Evolutionary conservation across 92 coral and sea anemone genomes (phyloP), one percentile per base, ranked within the genome.

Genomic region (Blastomussa wellsi): DNA sequence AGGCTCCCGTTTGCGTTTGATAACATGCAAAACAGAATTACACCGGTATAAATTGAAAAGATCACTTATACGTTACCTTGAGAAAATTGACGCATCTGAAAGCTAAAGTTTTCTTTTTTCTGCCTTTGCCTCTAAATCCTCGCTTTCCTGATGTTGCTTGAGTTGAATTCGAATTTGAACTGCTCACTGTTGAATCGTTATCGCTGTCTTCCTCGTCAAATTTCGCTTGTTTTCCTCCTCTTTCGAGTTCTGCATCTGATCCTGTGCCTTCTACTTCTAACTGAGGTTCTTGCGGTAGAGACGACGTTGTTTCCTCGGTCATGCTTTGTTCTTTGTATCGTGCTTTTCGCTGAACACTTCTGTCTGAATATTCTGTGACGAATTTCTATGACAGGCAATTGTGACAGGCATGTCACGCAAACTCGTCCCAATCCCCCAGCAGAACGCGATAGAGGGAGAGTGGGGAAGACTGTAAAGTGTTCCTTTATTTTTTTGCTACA

Each of bases 141-240:
- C 92, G 91, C 74, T 93, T 93, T 57, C 90, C 90, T 29, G 76
- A 53, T 20, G 90, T 82, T 16, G 92, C 87, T 7, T 93, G 89
- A 17, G 94, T 89, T 53, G 99, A 86, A 37, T 91, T 91, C 16
- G 98, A 94, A 49, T 92, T 93, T 14, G 95, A 93, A 84, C 99
- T 92, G 82, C 98, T 95, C 5, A 86, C 88, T 38, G 88, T 86
- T 2, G 99, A 97, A 32, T 97, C 99, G 59, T 91, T 91, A 65
- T 93, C 99, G 68, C 99, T 97, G 17, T 92, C 99, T 84, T 89
- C 97, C 44, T 97, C 98, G 12, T 97, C 99, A n/a, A 87, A 80
- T 82, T 88, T 96, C 29, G 88, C 44, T 36, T 90, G 92, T 81
- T 92, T 90, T 20, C 80, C 91, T 13, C 89, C 95, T 72, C 93